A percentile compares a stretch with the other conserved stretches of the same genome.
phyloP scores from a whole-genome alignment of 2,888 invertebrate genomes.

The Sphaerophoria rueppellii region DNA sequence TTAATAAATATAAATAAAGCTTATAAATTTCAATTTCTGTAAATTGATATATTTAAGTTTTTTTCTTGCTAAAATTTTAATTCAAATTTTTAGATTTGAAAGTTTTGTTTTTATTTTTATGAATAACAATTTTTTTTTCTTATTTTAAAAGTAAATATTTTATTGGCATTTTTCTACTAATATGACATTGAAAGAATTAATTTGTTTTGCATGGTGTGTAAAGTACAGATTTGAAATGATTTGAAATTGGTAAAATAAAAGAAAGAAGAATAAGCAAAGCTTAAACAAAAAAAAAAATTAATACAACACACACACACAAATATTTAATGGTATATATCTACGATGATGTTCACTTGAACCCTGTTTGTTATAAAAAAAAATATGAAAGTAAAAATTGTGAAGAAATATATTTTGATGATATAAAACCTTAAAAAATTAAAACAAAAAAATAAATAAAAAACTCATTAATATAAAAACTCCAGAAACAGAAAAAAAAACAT shows the following conservation, averaged over 20 bases:
- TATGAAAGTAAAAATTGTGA: conserved; percentile 38
- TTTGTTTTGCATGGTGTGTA: no score
- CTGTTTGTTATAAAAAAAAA: conserved; percentile 64
- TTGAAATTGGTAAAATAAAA: conserved; percentile 14
- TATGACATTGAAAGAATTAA: no score
- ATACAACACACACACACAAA: not conserved
- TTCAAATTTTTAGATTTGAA: no score
- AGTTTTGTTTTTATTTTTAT: no score
- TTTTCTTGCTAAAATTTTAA: no score
- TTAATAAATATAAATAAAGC: no score
- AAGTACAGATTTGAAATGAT: no score
- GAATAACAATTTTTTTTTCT: no score
- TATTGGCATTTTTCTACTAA: no score
- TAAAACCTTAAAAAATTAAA: conserved; percentile 44
- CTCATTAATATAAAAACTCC: conserved; percentile 27
- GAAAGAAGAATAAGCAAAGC: conserved; percentile 24
- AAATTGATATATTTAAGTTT: no score
- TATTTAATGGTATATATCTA: conserved; percentile 5
- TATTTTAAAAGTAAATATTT: no score
- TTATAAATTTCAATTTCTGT: no score
- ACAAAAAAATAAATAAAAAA: conserved; percentile 49
- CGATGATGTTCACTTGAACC: conserved; percentile 59
- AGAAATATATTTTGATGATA: conserved; percentile 68
- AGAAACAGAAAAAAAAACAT: conserved; percentile 44
- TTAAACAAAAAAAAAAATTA: not conserved